Evolutionary conservation across 92 coral and sea anemone species (phyloP).

Genomic region (Actinernus sp.): DNA sequence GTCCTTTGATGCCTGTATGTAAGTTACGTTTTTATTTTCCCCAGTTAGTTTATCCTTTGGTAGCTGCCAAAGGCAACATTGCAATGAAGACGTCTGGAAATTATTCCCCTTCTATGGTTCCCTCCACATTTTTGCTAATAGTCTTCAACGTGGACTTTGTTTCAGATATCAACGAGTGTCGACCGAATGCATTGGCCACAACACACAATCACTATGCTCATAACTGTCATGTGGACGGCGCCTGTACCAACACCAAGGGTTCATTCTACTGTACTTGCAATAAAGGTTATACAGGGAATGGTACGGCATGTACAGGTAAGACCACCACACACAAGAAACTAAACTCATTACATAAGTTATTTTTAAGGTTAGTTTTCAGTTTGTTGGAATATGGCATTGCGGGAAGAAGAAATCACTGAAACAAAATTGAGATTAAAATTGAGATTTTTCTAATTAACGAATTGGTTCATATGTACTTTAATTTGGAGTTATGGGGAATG

Average conservation of each 20-base stretch:
- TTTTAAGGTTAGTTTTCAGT: conserved; percentile 6
- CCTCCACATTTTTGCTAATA: too few relatives aligned
- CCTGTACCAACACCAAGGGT: conserved; percentile 68
- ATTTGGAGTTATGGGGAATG: conserved; percentile 1
- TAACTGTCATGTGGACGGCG: conserved; percentile 56
- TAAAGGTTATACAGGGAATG: conserved; percentile 72
- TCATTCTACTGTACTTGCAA: conserved; percentile 66
- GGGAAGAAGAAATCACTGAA: neutral
- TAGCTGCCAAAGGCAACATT: too few relatives aligned
- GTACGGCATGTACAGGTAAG: conserved; percentile 79
- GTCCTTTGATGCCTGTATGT: too few relatives aligned
- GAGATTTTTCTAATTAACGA: neutral
- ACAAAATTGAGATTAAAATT: neutral
- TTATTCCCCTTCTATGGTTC: too few relatives aligned
- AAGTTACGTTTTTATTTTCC: too few relatives aligned
- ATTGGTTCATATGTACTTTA: neutral
- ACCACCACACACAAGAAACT: neutral
- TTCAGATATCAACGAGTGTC: conserved; percentile 64
- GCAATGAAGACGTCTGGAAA: too few relatives aligned
- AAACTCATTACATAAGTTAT: too few relatives aligned
- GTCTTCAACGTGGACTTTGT: too few relatives aligned
- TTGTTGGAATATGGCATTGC: conserved; percentile 66
- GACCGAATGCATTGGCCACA: conserved; percentile 23
- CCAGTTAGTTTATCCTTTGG: too few relatives aligned
- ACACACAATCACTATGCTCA: conserved; percentile 48